Evolutionary conservation across 2,888 invertebrate genomes (phyloP).

Genomic region (Ectobius pallidus): DNA sequence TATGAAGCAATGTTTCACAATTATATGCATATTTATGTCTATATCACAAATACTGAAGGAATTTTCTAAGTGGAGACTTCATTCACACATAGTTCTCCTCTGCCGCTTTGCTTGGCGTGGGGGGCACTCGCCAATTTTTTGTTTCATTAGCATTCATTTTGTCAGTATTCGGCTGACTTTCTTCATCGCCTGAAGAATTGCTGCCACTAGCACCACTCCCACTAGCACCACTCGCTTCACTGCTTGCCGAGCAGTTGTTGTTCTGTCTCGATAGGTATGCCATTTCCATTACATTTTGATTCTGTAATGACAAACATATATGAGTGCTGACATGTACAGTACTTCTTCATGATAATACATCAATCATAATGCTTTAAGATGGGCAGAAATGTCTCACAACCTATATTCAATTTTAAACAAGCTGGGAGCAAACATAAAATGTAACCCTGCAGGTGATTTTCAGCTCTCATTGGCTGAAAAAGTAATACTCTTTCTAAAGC

Average conservation of each 20-base stretch:
- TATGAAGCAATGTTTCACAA: too few relatives aligned
- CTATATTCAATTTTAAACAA: too few relatives aligned
- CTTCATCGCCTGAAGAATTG: constrained; percentile 34
- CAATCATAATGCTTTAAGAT: too few relatives aligned
- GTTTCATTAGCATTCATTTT: neutral
- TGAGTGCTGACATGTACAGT: too few relatives aligned
- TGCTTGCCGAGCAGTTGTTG: constrained; percentile 59
- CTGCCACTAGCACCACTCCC: constrained; percentile 38
- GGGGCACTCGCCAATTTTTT: constrained; percentile 20
- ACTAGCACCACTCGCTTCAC: constrained; percentile 40
- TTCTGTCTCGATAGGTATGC: constrained; percentile 69
- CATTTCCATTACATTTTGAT: constrained; percentile 68
- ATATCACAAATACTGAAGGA: neutral
- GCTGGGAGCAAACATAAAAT: too few relatives aligned
- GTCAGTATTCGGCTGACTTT: neutral
- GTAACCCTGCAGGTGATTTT: neutral
- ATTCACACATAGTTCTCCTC: constrained; percentile 37
- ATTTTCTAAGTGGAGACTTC: too few relatives aligned
- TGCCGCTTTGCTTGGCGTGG: neutral
- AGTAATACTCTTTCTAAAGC: too few relatives aligned
- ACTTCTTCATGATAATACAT: too few relatives aligned
- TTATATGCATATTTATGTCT: too few relatives aligned
- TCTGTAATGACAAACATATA: too few relatives aligned
- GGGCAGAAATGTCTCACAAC: too few relatives aligned
- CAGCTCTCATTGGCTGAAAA: too few relatives aligned